Conservation (phyloP, 2,113 vertebrate genomes). For the Cololabis saira region DNA sequence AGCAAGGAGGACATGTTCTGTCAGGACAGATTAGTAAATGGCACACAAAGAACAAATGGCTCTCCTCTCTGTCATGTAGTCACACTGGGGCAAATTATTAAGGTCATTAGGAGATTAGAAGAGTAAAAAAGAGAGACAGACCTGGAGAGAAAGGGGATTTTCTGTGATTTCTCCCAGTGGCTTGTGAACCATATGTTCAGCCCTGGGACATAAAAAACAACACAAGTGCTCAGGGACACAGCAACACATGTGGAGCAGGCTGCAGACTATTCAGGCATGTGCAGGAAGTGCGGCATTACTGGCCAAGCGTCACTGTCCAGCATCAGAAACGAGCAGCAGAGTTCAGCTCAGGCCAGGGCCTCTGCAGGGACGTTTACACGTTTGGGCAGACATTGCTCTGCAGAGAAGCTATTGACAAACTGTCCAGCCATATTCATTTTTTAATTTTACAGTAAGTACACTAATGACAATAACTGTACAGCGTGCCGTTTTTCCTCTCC, state of each 20-base stretch:
- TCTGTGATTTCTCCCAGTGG: conserved; percentile 56
- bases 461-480: conserved; percentile 2
- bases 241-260: conserved; percentile 45
- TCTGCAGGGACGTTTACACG: neutral
- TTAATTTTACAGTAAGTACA: conserved; percentile 1
- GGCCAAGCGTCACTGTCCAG: conserved; percentile 7
- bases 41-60: conserved; percentile 20
- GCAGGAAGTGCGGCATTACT: conserved; percentile 29
- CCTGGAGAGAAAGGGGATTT: conserved; percentile 33
- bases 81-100: conserved; percentile 58
- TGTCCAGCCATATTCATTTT: conserved; percentile 14
- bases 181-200: conserved; percentile 63
- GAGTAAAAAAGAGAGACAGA: conserved; percentile 29
- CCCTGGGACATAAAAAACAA: conserved; percentile 60
- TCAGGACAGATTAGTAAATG: conserved; percentile 36
- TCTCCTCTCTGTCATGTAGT: conserved; percentile 48
- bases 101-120: conserved; percentile 55
- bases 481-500: neutral
- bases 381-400: conserved; percentile 7
- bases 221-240: conserved; percentile 34
- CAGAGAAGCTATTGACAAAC: conserved; percentile 6
- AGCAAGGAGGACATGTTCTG: conserved; percentile 23
- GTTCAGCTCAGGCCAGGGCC: conserved; percentile 17
- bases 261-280: conserved; percentile 33
- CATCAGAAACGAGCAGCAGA: neutral